A percentile compares a stretch with the other conserved stretches of the same genome.
Conservation (phyloP, 2,113 vertebrate genomes). For the Ahaetulla prasina region DNA sequence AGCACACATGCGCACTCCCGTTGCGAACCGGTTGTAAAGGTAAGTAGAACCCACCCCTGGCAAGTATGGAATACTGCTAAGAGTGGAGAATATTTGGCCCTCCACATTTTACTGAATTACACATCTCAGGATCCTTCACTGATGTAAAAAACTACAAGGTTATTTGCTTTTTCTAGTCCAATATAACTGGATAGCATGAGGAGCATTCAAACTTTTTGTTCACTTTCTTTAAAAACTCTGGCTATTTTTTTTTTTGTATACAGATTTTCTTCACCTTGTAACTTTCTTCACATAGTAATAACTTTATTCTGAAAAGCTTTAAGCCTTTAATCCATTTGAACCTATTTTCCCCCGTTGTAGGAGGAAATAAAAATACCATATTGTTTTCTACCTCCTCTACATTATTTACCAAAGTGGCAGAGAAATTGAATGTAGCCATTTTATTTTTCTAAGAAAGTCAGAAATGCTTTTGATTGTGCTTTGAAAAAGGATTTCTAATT, state of each 20-base stretch:
- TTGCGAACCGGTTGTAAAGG: too few relatives aligned
- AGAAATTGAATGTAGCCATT: constrained; percentile 34
- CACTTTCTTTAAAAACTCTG: not conserved
- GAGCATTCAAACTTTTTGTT: not conserved
- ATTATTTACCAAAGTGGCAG: constrained; percentile 34
- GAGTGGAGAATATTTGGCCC: not conserved
- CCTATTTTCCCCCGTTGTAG: constrained; percentile 29
- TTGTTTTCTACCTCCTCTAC: not conserved
- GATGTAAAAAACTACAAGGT: not conserved
- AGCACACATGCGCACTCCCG: too few relatives aligned
- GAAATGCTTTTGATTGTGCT: constrained; percentile 30
- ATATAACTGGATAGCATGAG: not conserved
- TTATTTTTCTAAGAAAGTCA: constrained; percentile 17
- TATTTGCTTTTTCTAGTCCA: not conserved
- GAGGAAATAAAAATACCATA: not conserved
- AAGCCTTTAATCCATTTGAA: constrained; percentile 26
- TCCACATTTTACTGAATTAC: not conserved
- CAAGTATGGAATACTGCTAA: not conserved
- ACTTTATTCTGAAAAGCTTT: constrained; percentile 16
- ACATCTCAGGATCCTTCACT: not conserved
- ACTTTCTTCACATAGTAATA: constrained; percentile 6
- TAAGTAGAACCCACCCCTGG: too few relatives aligned
- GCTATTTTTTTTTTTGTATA: not conserved
- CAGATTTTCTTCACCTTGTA: constrained; percentile 22
- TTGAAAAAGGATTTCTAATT: constrained; percentile 13